Evolutionary conservation across 2,113 vertebrate genomes (phyloP).

Genomic region (Takifugu flavidus): DNA sequence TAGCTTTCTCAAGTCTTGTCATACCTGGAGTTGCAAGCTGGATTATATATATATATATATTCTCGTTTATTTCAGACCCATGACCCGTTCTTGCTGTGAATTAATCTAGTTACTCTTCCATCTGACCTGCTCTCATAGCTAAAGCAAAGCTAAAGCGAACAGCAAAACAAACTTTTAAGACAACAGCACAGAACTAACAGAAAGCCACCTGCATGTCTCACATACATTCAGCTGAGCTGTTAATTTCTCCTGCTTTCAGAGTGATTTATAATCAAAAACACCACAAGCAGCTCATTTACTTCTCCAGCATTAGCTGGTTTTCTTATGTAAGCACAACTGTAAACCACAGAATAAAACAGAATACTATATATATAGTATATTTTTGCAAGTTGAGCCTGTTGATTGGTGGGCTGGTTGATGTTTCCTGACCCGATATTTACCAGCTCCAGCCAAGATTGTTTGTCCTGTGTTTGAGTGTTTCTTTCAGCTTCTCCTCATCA

Average conservation of each 20-base stretch:
- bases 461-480: constrained; percentile 18
- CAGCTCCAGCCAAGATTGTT: constrained; percentile 34
- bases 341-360: constrained; percentile 47
- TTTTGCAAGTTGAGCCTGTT: constrained; percentile 53
- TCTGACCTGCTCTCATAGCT: background rate
- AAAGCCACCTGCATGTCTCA: constrained; percentile 37
- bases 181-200: constrained; percentile 40
- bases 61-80: constrained; percentile 37
- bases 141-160: constrained; percentile 49
- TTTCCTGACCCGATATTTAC: constrained; percentile 10
- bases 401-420: constrained; percentile 23
- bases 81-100: background rate
- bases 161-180: constrained; percentile 45
- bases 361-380: background rate
- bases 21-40: constrained; percentile 44
- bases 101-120: background rate
- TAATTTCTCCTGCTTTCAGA: constrained; percentile 9
- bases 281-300: constrained; percentile 47
- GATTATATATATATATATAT: constrained; percentile 16
- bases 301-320: constrained; percentile 40
- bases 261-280: constrained; percentile 35
- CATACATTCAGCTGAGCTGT: constrained; percentile 7
- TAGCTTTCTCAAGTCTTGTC: constrained; percentile 40
- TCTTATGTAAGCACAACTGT: constrained; percentile 30
- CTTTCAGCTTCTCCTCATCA: constrained; percentile 19